Evolutionary conservation across 1,140 invertebrate genomes (phyloP), one percentile per base, ranked within the genome.

Genomic region (Rhyacophila brunnea): DNA sequence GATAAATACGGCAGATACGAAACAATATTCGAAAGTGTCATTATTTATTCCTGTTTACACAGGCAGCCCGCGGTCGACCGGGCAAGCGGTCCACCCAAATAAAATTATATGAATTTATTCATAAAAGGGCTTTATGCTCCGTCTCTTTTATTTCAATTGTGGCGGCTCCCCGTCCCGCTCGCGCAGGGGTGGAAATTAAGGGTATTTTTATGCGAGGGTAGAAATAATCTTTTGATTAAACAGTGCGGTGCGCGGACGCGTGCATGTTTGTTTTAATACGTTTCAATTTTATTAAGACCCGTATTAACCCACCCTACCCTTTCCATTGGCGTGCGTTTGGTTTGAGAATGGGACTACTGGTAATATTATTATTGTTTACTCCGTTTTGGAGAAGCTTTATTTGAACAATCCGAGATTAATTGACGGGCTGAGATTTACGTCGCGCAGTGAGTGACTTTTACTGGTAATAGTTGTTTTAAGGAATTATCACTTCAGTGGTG

Each of bases 11-110:
- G 23, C 52, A 45, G 34, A 14, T 36, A 34, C 52, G 40, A 45
- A 55, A 55, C 48, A 55, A 49, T 57, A 57, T 62, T 46, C 49
- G 53, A 45, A 62, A 52, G 60, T 57, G 54, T 51, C 60, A 57
- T 62, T 57, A 62, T 62, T 62, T 62, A 62, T 62, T 57, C 60
- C 47, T 57, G 60, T 62, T 62, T 62, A 62, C 60, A 62, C 48
- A 47, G 53, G 32, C 52, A 23, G 46, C 48, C 36, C 52, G 60
- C 49, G 60, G 60, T 52, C 57, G 47, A 57, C 48, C 35, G 59
- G 46, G 1, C n/a, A 35, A 40, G 13, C 50, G 50, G 42, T 34
- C 11, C 15, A 34, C 15, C 36, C 47, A 19, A 49, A 49, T 34
- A 17, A 55, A 60, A 60, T 60, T 60, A 55, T 49, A 54, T 45